Percentiles rank a stretch among this genome's conserved stretches.
These are phyloP conservation scores for Halisarca cf. caerulea DNA, from an alignment of 37 sponge, comb jelly and placozoan genomes.

Conservation along the genomic window DNA sequence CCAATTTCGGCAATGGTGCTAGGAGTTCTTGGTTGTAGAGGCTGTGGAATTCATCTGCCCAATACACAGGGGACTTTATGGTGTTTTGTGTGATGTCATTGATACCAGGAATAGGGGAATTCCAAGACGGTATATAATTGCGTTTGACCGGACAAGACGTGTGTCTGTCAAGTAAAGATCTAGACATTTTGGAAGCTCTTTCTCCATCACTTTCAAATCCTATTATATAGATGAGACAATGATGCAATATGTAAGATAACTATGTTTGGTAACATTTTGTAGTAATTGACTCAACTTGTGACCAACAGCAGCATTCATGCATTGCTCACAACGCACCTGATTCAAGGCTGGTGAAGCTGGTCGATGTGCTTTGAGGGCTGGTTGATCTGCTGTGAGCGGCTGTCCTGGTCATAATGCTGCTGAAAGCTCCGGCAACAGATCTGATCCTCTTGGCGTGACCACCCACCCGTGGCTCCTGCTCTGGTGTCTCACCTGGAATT, in stretches of 20 bases:
- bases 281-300: too few species aligned
- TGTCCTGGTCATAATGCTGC: too few species aligned
- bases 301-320: background rate
- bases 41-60: constrained; percentile 58
- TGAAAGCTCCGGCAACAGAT: background rate
- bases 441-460: constrained; percentile 16
- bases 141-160: background rate
- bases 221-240: background rate
- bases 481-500: constrained; percentile 26
- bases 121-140: background rate
- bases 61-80: background rate
- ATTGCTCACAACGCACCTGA: background rate
- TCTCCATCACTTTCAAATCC: constrained; percentile 24
- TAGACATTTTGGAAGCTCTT: background rate
- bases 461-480: background rate
- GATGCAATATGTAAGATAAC: background rate
- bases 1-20: constrained; percentile 31
- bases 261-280: too few species aligned
- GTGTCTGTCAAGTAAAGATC: background rate
- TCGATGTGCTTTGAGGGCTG: constrained; percentile 13
- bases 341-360: constrained; percentile 10
- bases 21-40: constrained; percentile 48
- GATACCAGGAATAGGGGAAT: background rate
- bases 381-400: background rate
- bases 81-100: background rate